Evolutionary conservation across 2,888 invertebrate genomes (phyloP), one percentile per base, ranked within the genome.

Genomic region (Dyspetes luteomarginatus): DNA sequence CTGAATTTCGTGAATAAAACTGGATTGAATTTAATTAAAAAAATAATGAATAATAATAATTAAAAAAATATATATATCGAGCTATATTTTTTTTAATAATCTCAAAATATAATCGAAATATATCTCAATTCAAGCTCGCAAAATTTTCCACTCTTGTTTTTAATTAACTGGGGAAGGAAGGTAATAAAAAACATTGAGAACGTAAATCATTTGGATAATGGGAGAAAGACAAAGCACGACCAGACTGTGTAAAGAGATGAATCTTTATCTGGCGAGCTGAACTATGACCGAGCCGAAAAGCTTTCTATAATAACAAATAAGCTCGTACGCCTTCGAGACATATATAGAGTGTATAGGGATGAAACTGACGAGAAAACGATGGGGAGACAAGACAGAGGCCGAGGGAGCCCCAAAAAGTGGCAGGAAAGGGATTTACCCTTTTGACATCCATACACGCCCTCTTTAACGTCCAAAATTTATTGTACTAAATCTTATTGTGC

Each of bases 391-490:
- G 36, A 36, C 36, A 9, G 36, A 36, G 36, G 5, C n/a, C n/a
- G 36, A 36, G 9, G 12, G 36, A 36, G 48, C 48, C 5, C 15
- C 48, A 43, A n/a, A 28, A 48, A 48, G 43, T 43, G 73, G 41
- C 69, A 69, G 56, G 45, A 68, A 68, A 74, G 64, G 62, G 64
- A 80, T 77, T 74, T 74, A 65, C 56, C 64, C 55, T 72, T 60
- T 64, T 55, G 76, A 48, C 69, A 41, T 77, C 26, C 64, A 5
- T 5, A 36, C 36, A 36, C 7, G 0, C 36, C 12, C 36, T 17
- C 73, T 65, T 74, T 65, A 77, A 73, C 52, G 45, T 43, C 26
- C 26, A 58, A 74, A 77, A 69, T 74, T 77, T 74, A 81, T 81
- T 77, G 68, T 28, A 52, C 60, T 60, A 76, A 76, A 76, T 72